These are phyloP conservation scores for Atta texana DNA, from an alignment of 1,140 invertebrate species.

Conservation along the genomic window DNA sequence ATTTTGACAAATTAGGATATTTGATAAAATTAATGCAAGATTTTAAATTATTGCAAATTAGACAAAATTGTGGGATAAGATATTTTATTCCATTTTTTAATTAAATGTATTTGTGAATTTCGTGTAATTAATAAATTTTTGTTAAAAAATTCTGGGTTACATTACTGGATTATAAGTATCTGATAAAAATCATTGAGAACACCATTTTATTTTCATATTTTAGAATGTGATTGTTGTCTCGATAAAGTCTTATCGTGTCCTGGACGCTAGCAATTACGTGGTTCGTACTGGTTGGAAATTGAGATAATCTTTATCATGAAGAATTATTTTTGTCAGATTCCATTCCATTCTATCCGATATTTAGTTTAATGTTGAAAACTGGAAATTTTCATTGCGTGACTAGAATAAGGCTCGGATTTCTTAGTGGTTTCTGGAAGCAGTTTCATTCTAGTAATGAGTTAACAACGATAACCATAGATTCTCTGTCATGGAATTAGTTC, in stretches of 20 bases:
- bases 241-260: background rate
- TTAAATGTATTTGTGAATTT: background rate
- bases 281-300: background rate
- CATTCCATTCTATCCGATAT: background rate
- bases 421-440: background rate
- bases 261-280: background rate
- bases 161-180: too few relatives aligned
- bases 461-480: background rate
- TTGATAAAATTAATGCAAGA: background rate
- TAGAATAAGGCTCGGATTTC: background rate
- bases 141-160: too few relatives aligned
- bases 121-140: background rate
- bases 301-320: background rate
- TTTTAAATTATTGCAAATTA: background rate
- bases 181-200: too few relatives aligned
- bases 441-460: background rate
- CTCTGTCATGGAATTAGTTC: background rate
- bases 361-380: background rate
- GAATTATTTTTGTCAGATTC: background rate
- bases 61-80: background rate
- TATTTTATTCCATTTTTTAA: constrained; percentile 2
- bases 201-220: background rate
- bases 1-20: background rate
- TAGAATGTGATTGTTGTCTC: background rate
- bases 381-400: background rate